Evolutionary conservation across 2,797 vertebrate genomes (phyloP), one percentile per base, ranked within the genome.

Genomic region (Alauda arvensis): DNA sequence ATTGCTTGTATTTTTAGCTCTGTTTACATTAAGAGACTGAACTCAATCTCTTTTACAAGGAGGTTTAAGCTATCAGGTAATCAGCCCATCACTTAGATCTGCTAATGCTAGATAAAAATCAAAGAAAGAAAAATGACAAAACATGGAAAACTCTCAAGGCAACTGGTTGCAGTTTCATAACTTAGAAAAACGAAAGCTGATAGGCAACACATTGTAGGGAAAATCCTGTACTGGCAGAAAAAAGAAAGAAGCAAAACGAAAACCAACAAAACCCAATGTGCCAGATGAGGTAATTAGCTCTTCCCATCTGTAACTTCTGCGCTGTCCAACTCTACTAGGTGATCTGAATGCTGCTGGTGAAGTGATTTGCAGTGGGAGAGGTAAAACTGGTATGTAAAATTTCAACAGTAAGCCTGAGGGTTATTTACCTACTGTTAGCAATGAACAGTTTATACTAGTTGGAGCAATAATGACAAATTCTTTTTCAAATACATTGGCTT

Each of bases 401-500:
- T 33, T 57, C 31, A 63, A 37, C 49, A 65, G 14, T 4, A 82
- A 79, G 48, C 66, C 52, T 43, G 9, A 87, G 63, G 34, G 42
- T 39, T 86, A 48, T 74, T 59, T 79, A 18, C 68, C 68, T 79
- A 31, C 65, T 79, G 28, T 52, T 86, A 46, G 68, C 76, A 94
- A 52, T 1, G 4, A 52, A 40, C 23, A 72, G 56, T 81, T 93
- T 76, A 63, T 40, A 66, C 25, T n/a, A 29, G 56, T 8, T 60
- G 53, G 13, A 87, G 25, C 61, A 72, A 78, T 43, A 63, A 51
- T 16, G 46, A 88, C 57, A 83, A 85, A 82, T 79, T 77, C 23
- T 83, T 79, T 57, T 53, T 56, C 68, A 87, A 77, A 87, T n/a
- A 56, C 65, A 43, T 10, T 77, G 56, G 69, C 59, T 89, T 89